phyloP scores from a whole-genome alignment of 2,888 invertebrate genomes.

The Gymnocheta viridis region DNA sequence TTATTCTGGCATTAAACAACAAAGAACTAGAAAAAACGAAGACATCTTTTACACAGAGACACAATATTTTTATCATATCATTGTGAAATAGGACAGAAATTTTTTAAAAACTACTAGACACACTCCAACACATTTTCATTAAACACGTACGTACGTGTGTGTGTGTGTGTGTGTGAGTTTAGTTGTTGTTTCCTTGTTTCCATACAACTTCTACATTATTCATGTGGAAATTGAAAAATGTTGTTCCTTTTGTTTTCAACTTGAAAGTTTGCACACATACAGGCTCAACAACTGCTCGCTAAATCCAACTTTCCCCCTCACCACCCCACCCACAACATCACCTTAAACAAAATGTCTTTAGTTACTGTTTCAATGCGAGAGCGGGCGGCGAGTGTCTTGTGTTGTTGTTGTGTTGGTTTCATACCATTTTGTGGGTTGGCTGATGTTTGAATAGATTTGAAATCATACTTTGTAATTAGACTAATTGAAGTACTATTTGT shows the following conservation, averaged over 20 bases:
- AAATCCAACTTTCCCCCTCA: too few species aligned
- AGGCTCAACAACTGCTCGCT: neutral
- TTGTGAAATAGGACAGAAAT: conserved; percentile 5
- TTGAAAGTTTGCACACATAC: neutral
- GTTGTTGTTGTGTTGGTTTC: neutral
- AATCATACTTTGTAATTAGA: conserved; percentile 63
- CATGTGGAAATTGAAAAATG: conserved; percentile 60
- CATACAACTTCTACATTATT: conserved; percentile 35
- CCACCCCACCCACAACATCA: neutral
- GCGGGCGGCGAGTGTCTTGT: neutral
- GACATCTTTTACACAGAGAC: neutral
- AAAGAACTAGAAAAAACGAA: neutral
- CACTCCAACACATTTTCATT: neutral
- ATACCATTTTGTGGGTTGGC: neutral
- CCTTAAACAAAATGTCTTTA: neutral
- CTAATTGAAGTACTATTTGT: conserved; percentile 58
- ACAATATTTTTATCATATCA: conserved; percentile 8
- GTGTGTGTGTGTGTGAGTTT: neutral
- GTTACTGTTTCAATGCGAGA: conserved; percentile 2
- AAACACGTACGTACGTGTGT: neutral
- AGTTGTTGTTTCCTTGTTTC: conserved; percentile 26
- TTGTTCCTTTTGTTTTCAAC: conserved; percentile 48
- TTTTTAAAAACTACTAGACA: conserved; percentile 22
- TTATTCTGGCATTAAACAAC: neutral
- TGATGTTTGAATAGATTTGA: conserved; percentile 44